These are phyloP conservation scores for Petrocephalus zakoni DNA, from an alignment of 2,113 vertebrate species.

Conservation along the genomic window DNA sequence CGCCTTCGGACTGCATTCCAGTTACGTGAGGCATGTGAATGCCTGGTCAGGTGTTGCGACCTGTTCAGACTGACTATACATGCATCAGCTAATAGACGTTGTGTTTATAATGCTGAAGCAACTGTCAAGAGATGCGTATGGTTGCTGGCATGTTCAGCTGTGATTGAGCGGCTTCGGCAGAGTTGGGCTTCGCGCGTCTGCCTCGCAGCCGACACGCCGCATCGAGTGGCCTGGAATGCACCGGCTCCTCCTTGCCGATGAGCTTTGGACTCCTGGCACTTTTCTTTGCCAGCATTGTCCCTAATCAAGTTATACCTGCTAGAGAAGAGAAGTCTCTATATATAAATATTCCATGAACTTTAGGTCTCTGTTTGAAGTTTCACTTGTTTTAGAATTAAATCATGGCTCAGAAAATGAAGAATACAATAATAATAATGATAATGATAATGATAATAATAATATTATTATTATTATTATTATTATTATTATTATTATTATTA, in stretches of 20 bases:
- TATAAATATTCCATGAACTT: not conserved
- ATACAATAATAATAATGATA: not conserved
- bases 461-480: too few relatives aligned
- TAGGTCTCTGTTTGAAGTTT: not conserved
- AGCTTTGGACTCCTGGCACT: not conserved
- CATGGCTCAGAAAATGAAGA: not conserved
- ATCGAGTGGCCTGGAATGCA: not conserved
- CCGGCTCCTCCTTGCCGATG: not conserved
- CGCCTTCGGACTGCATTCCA: slow-evolving; percentile 15
- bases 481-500: too few relatives aligned
- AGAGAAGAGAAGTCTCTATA: not conserved
- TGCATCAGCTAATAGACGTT: not conserved
- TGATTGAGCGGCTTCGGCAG: not conserved
- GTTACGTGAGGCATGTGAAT: not conserved
- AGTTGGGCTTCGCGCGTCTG: not conserved
- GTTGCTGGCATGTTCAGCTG: not conserved
- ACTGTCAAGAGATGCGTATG: not conserved
- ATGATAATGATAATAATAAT: too few relatives aligned
- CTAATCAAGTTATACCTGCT: not conserved
- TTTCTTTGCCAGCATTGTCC: not conserved
- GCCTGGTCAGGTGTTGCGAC: not conserved
- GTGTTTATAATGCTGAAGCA: not conserved
- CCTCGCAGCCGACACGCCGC: not conserved
- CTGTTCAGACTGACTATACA: slow-evolving; percentile 5
- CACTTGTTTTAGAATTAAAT: not conserved